Evolutionary conservation across 2,113 vertebrate genomes (phyloP).

Genomic region (Eretmochelys imbricata): DNA sequence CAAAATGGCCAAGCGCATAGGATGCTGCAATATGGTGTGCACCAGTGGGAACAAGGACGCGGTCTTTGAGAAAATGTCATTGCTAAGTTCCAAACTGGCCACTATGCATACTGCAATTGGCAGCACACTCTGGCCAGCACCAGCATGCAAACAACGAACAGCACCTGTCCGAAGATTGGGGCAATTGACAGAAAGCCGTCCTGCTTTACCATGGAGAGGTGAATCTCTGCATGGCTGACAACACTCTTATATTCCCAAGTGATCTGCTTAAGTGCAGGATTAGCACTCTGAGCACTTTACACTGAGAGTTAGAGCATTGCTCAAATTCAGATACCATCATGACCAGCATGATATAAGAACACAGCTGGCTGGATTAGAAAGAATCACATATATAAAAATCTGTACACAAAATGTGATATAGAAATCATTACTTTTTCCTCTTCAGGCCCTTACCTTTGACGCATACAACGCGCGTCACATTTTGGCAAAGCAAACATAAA

Average conservation of each 20-base stretch:
- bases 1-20: too few species aligned
- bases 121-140: accelerated
- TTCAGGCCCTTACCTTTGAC: conserved; percentile 4
- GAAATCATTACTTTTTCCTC: not conserved
- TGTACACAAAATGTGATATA: not conserved
- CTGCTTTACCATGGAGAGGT: not conserved
- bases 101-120: accelerated
- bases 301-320: not conserved
- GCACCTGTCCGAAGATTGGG: accelerated
- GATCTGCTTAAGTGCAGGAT: not conserved
- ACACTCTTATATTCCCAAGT: accelerated
- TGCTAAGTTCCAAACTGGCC: not conserved
- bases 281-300: too few species aligned
- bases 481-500: too few species aligned
- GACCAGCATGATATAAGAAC: not conserved
- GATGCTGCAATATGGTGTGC: too few species aligned
- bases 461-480: not conserved
- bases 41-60: too few species aligned
- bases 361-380: not conserved
- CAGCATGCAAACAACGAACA: not conserved
- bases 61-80: too few species aligned
- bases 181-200: not conserved
- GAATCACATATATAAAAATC: not conserved
- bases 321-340: not conserved
- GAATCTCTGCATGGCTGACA: accelerated